Evolutionary conservation across 1,140 invertebrate genomes (phyloP).

Genomic region (Maconellicoccus hirsutus): DNA sequence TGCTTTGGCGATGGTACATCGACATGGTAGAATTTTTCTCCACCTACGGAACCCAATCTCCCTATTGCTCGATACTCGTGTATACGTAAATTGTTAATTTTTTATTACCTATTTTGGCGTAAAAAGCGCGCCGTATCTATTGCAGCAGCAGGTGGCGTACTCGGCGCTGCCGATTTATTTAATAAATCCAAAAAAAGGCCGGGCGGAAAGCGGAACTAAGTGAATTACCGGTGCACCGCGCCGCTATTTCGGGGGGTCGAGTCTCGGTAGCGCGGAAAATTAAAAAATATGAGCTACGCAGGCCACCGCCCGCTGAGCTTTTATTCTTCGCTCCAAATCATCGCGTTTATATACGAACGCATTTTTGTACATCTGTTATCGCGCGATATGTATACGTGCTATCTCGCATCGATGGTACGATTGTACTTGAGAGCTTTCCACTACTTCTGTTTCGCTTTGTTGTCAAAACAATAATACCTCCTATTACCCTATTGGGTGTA

Average conservation of each 20-base stretch:
- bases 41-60: too few relatives aligned
- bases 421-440: too few relatives aligned
- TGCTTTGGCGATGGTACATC: not conserved
- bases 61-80: too few relatives aligned
- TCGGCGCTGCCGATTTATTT: constrained; percentile 1
- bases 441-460: not conserved
- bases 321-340: constrained; percentile 3
- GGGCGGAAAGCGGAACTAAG: not conserved
- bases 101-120: not conserved
- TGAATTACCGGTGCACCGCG: constrained; percentile 1
- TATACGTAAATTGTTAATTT: not conserved
- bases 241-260: not conserved
- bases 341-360: not conserved
- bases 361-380: constrained; percentile 2
- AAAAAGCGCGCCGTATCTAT: too few relatives aligned
- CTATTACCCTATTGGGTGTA: not conserved
- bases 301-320: not conserved
- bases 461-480: not conserved
- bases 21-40: too few relatives aligned
- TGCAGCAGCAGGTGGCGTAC: constrained; percentile 1
- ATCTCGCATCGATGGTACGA: too few relatives aligned
- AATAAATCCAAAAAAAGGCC: not conserved
- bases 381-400: too few relatives aligned
- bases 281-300: not conserved
- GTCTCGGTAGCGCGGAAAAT: not conserved